Base-by-base conservation (phyloP, 92 coral and sea anemone genomes). In the Palythoa caribaeorum region DNA sequence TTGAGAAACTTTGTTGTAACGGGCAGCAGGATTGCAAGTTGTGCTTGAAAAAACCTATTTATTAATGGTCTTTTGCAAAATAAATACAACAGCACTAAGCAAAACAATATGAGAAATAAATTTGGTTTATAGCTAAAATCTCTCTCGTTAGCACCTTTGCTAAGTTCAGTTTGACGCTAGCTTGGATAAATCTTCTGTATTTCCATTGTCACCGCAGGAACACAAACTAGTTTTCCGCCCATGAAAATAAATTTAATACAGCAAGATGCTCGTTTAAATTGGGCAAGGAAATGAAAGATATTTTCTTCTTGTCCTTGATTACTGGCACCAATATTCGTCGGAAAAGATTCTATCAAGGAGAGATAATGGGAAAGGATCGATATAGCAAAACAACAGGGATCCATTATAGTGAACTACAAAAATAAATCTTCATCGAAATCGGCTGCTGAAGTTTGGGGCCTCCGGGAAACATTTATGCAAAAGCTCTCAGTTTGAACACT, bases 201-300 rank as follows among this genome's bases (percentile, higher is more conserved):
- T 44, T 47, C 36, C 47, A 39, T 52, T 66, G 68, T 65, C 60
- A 28, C 28, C 12, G 57, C 17, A 38, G 38, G 47, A n/a, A 20
- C 76, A 19, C 62, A 66, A 81, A 51, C 47, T 28, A 48, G 59
- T 80, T 81, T 81, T 81, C 76, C 86, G 47, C 74, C 44, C 76
- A 44, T 62, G 14, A 77, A 68, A 66, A 40, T 81, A 19, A 81
- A 81, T 66, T 81, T 66, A 66, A 81, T 81, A 59, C 53, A 66
- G 59, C 19, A 60, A 53, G 59, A 44, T 62, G 60, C 86, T 81
- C 48, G 66, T 21, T 66, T 81, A 81, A 81, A 81, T 66, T 81
- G 86, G 38, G 86, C 51, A 50, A 81, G 86, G 86, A 81, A 81
- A 81, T 81, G 66, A 81, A 81, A 66, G 21, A 81, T 10, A 65